These are phyloP conservation scores for Pygmarrhopalites habei DNA, from an alignment of 1,140 invertebrate species.

Conservation along the genomic window DNA sequence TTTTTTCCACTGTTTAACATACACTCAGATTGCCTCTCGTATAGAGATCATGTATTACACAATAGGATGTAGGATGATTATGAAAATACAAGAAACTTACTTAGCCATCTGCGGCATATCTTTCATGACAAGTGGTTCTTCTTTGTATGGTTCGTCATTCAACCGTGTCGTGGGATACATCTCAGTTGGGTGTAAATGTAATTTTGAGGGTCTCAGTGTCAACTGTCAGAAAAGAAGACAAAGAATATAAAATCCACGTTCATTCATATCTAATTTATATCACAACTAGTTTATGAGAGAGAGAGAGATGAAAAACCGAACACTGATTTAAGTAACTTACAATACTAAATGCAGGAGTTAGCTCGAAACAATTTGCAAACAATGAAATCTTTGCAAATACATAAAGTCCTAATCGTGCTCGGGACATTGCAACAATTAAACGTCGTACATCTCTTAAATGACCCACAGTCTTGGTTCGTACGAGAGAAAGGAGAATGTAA, in stretches of 20 bases:
- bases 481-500: slow-evolving; percentile 91
- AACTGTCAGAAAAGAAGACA: slow-evolving; percentile 45
- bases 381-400: slow-evolving; percentile 86
- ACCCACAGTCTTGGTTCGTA: slow-evolving; percentile 91
- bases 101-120: slow-evolving; percentile 90
- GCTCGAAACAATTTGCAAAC: slow-evolving; percentile 94
- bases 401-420: slow-evolving; percentile 94
- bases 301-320: too few species aligned
- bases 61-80: too few species aligned
- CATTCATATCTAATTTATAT: too few species aligned
- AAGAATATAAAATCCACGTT: too few species aligned
- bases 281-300: too few species aligned
- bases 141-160: slow-evolving; percentile 10
- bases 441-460: slow-evolving; percentile 93
- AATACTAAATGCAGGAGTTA: slow-evolving; percentile 88
- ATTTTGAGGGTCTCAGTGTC: slow-evolving; percentile 59
- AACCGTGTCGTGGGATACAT: slow-evolving; percentile 61
- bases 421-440: slow-evolving; percentile 94
- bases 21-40: too few species aligned
- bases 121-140: slow-evolving; percentile 54
- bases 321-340: slow-evolving; percentile 46
- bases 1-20: too few species aligned
- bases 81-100: too few species aligned
- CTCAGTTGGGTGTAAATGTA: slow-evolving; percentile 72
- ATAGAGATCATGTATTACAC: too few species aligned